Conservation (phyloP, 1,140 invertebrate genomes). For the Ostrea denselamellosa region DNA sequence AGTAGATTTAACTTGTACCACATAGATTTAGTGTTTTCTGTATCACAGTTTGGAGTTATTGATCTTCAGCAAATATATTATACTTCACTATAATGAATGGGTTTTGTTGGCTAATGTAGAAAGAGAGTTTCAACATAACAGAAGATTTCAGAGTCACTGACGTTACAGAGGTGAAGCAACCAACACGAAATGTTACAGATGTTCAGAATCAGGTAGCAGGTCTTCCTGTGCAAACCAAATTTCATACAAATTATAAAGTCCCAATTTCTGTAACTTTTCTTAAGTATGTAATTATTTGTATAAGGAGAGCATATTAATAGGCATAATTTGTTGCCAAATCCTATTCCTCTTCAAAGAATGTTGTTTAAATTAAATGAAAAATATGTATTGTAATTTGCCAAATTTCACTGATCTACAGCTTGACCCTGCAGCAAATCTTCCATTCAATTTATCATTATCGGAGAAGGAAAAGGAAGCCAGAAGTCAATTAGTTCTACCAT, state of each 20-base stretch:
- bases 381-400: too few relatives aligned
- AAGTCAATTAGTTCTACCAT: conserved; percentile 75
- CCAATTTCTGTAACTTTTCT: neutral
- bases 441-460: conserved; percentile 78
- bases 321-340: too few relatives aligned
- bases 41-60: too few relatives aligned
- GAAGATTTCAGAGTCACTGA: conserved; percentile 4
- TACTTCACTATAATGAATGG: too few relatives aligned
- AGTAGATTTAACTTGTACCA: too few relatives aligned
- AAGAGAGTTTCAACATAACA: conserved; percentile 36
- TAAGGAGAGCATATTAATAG: neutral
- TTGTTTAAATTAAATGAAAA: too few relatives aligned
- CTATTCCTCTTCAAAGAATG: too few relatives aligned
- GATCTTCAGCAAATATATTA: too few relatives aligned
- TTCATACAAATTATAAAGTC: too few relatives aligned
- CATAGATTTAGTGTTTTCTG: too few relatives aligned
- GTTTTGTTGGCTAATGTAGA: neutral
- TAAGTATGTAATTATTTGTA: neutral
- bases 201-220: neutral
- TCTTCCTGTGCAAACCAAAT: too few relatives aligned
- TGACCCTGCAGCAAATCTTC: conserved; percentile 76
- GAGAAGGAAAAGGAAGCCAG: conserved; percentile 76
- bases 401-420: conserved; percentile 48
- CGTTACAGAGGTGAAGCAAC: conserved; percentile 20
- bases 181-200: neutral